Evolutionary conservation across 1,140 invertebrate genomes (phyloP), one percentile per base, ranked within the genome.

Genomic region (Steinernema feltiae): DNA sequence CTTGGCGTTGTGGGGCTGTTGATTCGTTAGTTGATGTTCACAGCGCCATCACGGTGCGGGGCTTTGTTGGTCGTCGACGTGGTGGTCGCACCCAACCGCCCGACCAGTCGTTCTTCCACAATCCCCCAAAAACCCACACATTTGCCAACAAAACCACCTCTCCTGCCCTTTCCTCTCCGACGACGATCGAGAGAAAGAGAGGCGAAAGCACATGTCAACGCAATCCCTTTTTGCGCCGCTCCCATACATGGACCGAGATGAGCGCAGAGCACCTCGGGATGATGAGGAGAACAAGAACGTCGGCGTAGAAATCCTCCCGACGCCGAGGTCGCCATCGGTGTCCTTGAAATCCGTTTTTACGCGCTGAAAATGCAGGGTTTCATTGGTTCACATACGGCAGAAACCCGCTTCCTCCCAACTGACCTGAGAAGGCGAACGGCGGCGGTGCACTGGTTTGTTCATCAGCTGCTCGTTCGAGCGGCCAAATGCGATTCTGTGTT

Each of bases 21-120:
- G 53, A 63, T 63, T 63, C 53, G 53, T 63, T 63, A 63, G 53
- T 63, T 21, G 53, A 63, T 63, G 53, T 63, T 63, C 53, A 63
- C 53, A 63, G 53, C 53, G 35, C 35, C 35, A 41, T 41, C 35
- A 63, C 53, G 53, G 53, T 63, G 53, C 53, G 53, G 53, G 7
- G 53, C 53, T 63, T 63, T 63, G 53, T 46, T 46, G 41, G 41
- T 7, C 41, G 41, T 12, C 41, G 41, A n/a, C n/a, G n/a, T 41
- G 35, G 35, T 41, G 35, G 35, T 41, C 35, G 35, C 35, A 41
- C 7, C 35, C 35, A 18, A 41, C 35, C 35, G 7, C 7, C 7
- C 12, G 53, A 63, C 53, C 53, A 63, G 53, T 63, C 53, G 35
- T 41, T 41, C 35, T 63, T 63, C 53, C 53, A 63, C 24, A 17